Evolutionary conservation across 1,140 invertebrate genomes (phyloP), one percentile per base, ranked within the genome.

Genomic region (Psix sp.): DNA sequence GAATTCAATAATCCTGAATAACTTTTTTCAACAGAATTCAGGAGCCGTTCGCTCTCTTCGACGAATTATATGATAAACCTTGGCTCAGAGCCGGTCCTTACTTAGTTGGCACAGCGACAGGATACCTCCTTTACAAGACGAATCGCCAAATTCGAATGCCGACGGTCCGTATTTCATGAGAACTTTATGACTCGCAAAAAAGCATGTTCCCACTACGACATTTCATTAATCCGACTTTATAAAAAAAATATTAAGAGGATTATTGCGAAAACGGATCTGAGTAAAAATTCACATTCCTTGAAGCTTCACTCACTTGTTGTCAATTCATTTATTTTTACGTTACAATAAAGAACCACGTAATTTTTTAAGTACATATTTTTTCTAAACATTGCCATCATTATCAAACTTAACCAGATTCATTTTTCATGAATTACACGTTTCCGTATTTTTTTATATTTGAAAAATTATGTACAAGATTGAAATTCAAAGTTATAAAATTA

Each of bases 41-140:
- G 77, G 91, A 94, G 77, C 94, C 94, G 5, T 94, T 95, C 67
- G 93, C 93, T 51, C 90, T 94, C 56, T 95, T 95, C 81, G 93
- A 95, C 78, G 90, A 93, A 56, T 84, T 95, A 13, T 95, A 95
- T 79, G 93, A 95, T 82, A 95, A 95, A 78, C 94, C 94, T 1
- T 95, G 93, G 94, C 90, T 94, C 10, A 88, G 94, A 77, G 90
- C 94, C 5, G 94, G 93, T 4, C 92, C 93, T 4, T 95, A 95
- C 82, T 89, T 95, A 54, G 87, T 95, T 17, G 94, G 94, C 48
- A 94, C 94, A 88, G 88, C 91, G 5, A 88, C 92, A 7, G 94
- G 94, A 5, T 94, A 93, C 86, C 89, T 92, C 42, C 81, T 95
- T 11, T 92, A 92, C 81, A 91, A 90, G 78, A 91, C 91, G 0